Base-by-base conservation (phyloP, 2,113 vertebrate genomes). In the Pseudorasbora parva region DNA sequence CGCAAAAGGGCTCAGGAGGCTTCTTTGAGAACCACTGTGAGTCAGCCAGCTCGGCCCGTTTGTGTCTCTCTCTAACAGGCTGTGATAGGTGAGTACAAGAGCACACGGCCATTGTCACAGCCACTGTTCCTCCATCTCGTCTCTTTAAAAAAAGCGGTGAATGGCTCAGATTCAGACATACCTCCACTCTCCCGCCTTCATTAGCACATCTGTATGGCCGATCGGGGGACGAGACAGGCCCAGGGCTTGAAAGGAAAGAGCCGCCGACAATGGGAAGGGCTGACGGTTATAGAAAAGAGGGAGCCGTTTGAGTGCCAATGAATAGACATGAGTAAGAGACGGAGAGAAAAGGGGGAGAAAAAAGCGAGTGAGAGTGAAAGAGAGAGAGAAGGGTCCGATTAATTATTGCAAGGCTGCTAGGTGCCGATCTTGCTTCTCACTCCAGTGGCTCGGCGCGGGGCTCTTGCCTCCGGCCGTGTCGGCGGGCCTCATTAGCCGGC, bases 381-480 rank as follows among this genome's bases (percentile, higher is more conserved):
- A 54, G 78, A 62, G 81, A 66, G 82, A 82, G 86, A 82, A 85
- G 84, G 82, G 89, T 89, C 93, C 94, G 96, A 97, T 98, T 97
- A 97, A 98, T 96, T 97, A 97, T 95, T 95, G 94, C 94, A 88
- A 94, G 94, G 93, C 95, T 95, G 93, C 94, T 95, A 95, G 94
- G 95, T 95, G 95, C 95, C 94, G 94, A 95, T 97, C 94, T 94
- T 91, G 94, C 95, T 97, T 96, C 95, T 97, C 96, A 97, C 95
- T 96, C 96, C 95, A 94, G 92, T 95, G 96, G 95, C 93, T 95
- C 88, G 93, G 93, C 90, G 92, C 94, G 89, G 92, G 93, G 93
- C 92, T 94, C 94, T 97, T 92, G 97, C 96, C 96, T 95, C 95
- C 93, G 95, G 96, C 96, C 95, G 95, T 97, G 94, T 97, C 96